phyloP scores from a whole-genome alignment of 2,113 vertebrate species.

The Bucco capensis region DNA sequence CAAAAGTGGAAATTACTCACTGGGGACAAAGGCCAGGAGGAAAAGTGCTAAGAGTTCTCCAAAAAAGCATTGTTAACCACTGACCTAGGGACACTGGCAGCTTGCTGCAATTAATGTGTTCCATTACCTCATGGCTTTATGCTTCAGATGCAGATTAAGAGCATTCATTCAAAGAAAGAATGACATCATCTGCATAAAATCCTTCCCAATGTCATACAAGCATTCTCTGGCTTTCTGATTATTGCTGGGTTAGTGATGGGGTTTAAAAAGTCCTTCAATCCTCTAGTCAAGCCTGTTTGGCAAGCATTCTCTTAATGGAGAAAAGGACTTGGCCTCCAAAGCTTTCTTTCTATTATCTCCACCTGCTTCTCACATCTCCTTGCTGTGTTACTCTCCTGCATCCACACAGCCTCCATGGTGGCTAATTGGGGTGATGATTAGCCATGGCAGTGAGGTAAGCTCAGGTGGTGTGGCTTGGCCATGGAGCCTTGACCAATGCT shows the following conservation, averaged over 20 bases:
- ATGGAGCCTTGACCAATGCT: neutral
- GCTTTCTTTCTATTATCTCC: neutral
- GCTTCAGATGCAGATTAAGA: conserved; percentile 52
- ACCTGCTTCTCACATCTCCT: neutral
- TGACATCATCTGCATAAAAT: conserved; percentile 54
- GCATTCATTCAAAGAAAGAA: conserved; percentile 30
- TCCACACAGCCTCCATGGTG: neutral
- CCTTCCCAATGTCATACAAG: conserved; percentile 21
- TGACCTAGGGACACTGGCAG: conserved; percentile 1
- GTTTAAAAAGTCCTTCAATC: neutral
- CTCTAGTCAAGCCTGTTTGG: neutral
- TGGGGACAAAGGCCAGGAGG: neutral
- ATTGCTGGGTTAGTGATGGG: neutral
- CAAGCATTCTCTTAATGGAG: neutral
- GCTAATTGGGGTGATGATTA: neutral
- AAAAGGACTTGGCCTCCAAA: neutral
- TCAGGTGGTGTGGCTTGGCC: neutral
- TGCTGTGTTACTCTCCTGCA: neutral
- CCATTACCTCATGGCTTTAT: conserved; percentile 40
- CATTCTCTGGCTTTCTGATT: conserved; percentile 22
- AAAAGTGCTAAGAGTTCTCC: neutral
- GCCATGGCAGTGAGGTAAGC: neutral
- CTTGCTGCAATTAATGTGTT: conserved; percentile 37
- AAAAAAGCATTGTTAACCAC: neutral
- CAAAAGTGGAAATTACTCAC: neutral